Evolutionary conservation across 1,140 invertebrate species (phyloP).

Genomic region (Polypedilum vanderplanki): DNA sequence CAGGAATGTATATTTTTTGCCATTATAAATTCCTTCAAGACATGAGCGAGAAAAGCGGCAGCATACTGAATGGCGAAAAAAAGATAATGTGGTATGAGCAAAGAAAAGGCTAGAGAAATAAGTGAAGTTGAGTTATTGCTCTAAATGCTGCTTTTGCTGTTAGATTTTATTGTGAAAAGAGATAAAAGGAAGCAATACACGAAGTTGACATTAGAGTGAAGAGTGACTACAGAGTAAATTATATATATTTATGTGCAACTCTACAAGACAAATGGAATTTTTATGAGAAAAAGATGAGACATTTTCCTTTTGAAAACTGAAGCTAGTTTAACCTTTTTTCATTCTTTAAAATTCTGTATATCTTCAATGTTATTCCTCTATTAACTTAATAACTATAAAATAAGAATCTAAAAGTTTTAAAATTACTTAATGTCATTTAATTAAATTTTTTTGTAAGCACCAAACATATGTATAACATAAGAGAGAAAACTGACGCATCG

Average conservation of each 20-base stretch:
- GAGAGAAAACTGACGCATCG: too few relatives aligned
- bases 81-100: not conserved
- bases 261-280: not conserved
- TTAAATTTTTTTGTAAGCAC: too few relatives aligned
- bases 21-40: constrained; percentile 13
- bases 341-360: too few relatives aligned
- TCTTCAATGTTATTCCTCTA: too few relatives aligned
- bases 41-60: not conserved
- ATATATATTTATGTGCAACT: not conserved
- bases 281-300: not conserved
- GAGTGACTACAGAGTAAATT: not conserved
- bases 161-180: not conserved
- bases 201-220: not conserved
- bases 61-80: not conserved
- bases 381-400: too few relatives aligned
- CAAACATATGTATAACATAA: too few relatives aligned
- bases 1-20: not conserved
- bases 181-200: not conserved
- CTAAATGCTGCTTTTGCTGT: too few relatives aligned
- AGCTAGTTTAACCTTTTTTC: not conserved
- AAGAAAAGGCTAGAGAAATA: too few relatives aligned
- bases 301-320: not conserved
- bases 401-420: too few relatives aligned
- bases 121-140: not conserved
- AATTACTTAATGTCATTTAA: too few relatives aligned